Conservation (phyloP, 1,140 invertebrate genomes). For the Hesperophylax magnus region DNA sequence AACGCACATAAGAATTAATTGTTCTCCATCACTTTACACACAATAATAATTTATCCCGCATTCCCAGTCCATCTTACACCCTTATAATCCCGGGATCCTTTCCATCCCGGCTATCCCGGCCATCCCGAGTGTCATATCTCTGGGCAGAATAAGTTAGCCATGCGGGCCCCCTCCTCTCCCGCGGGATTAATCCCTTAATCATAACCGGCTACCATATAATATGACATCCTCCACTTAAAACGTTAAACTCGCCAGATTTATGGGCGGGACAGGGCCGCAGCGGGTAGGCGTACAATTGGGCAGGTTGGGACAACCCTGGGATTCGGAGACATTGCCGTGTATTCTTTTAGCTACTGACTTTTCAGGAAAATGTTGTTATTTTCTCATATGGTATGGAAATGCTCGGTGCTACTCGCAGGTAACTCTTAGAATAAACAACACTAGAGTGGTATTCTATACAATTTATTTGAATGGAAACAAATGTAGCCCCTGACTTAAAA, state of each 20-base stretch:
- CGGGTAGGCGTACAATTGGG: constrained; percentile 6
- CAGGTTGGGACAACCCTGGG: not conserved
- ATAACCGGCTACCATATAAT: constrained; percentile 56
- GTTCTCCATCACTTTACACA: not conserved
- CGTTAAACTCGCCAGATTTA: constrained; percentile 57
- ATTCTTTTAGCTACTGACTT: too few relatives aligned
- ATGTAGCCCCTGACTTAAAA: too few relatives aligned
- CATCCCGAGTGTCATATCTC: constrained; percentile 49
- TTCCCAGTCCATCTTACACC: not conserved
- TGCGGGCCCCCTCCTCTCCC: constrained; percentile 29
- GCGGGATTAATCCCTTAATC: constrained; percentile 57
- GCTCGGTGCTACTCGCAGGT: too few relatives aligned
- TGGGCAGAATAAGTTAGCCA: constrained; percentile 20
- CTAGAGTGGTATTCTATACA: too few relatives aligned
- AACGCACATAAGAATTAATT: too few relatives aligned
- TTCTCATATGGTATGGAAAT: too few relatives aligned
- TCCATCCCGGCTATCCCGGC: constrained; percentile 26
- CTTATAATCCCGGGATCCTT: constrained; percentile 2
- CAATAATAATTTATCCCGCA: not conserved
- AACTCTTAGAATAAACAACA: too few relatives aligned
- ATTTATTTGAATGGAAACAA: too few relatives aligned
- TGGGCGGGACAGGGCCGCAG: constrained; percentile 43
- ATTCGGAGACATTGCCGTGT: not conserved
- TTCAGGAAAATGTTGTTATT: too few relatives aligned
- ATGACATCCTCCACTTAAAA: constrained; percentile 58